Percentiles rank a stretch among this genome's conserved stretches.
Evolutionary conservation across 92 coral and sea anemone genomes (phyloP).

Genomic region (Zoanthus solanderi): DNA sequence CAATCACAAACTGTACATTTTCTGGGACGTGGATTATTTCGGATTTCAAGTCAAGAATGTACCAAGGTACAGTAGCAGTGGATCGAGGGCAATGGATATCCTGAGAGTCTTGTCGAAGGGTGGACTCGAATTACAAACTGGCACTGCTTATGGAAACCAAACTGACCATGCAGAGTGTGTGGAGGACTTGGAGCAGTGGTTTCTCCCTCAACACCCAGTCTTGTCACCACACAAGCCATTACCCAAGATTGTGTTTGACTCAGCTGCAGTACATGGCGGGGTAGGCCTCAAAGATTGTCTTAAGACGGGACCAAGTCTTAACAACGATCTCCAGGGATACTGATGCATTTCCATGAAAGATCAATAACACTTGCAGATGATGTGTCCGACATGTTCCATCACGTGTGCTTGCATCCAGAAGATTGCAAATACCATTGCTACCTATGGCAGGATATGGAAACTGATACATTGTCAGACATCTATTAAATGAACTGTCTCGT

Average conservation of each 20-base stretch:
- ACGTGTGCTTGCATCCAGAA: too few relatives aligned
- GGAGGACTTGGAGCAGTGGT: constrained; percentile 32
- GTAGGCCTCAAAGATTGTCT: too few relatives aligned
- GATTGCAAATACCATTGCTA: too few relatives aligned
- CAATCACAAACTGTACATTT: neutral
- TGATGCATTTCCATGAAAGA: too few relatives aligned
- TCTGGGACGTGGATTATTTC: neutral
- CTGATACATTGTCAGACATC: too few relatives aligned
- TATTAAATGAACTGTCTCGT: too few relatives aligned
- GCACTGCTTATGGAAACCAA: constrained; percentile 41
- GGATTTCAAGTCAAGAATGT: neutral
- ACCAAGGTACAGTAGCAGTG: neutral
- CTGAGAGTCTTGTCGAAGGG: constrained; percentile 26
- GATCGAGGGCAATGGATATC: neutral
- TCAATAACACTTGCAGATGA: too few relatives aligned
- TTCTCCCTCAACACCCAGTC: constrained; percentile 46
- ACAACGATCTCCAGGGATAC: too few relatives aligned
- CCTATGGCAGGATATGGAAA: too few relatives aligned
- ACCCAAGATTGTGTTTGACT: constrained; percentile 25
- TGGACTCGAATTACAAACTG: constrained; percentile 51
- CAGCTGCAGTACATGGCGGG: too few relatives aligned
- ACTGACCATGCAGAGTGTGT: constrained; percentile 16
- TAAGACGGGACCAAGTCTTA: too few relatives aligned
- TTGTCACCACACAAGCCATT: constrained; percentile 56
- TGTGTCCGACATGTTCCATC: too few relatives aligned